phyloP scores from a whole-genome alignment of 2,797 vertebrate genomes.

The Gymnoscopelus microlampas region DNA sequence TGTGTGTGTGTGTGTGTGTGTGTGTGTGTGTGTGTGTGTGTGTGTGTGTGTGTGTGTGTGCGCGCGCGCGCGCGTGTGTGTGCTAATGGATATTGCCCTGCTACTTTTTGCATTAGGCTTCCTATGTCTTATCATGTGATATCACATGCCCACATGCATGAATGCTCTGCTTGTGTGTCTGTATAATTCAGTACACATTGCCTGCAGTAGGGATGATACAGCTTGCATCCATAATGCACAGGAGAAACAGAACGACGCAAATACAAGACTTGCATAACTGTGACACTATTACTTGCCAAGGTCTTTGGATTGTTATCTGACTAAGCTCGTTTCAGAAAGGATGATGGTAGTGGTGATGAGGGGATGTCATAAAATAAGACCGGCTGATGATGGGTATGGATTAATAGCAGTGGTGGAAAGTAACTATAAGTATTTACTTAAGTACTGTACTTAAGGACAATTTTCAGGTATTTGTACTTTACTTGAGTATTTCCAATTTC shows the following conservation, averaged over 20 bases:
- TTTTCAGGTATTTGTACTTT: too few relatives aligned
- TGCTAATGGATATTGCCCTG: constrained; percentile 1
- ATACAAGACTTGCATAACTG: not conserved
- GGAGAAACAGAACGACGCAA: too few relatives aligned
- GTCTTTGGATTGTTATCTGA: not conserved
- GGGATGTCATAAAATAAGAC: too few relatives aligned
- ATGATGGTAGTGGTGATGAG: too few relatives aligned
- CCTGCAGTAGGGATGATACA: not conserved
- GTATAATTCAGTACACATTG: not conserved
- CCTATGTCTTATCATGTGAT: not conserved
- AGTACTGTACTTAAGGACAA: too few relatives aligned
- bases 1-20: constrained; percentile 10
- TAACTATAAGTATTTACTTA: too few relatives aligned
- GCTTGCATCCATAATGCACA: too few relatives aligned
- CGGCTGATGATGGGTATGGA: too few relatives aligned
- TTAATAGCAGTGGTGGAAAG: too few relatives aligned
- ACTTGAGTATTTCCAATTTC: too few relatives aligned
- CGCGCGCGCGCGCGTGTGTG: not conserved
- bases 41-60: not conserved
- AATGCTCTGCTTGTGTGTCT: not conserved
- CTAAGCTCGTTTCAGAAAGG: too few relatives aligned
- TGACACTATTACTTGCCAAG: not conserved
- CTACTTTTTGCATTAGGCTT: constrained; percentile 29
- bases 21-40: not conserved
- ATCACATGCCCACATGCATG: not conserved